Evolutionary conservation across 2,113 vertebrate genomes (phyloP).

Genomic region (Hylia prasina): DNA sequence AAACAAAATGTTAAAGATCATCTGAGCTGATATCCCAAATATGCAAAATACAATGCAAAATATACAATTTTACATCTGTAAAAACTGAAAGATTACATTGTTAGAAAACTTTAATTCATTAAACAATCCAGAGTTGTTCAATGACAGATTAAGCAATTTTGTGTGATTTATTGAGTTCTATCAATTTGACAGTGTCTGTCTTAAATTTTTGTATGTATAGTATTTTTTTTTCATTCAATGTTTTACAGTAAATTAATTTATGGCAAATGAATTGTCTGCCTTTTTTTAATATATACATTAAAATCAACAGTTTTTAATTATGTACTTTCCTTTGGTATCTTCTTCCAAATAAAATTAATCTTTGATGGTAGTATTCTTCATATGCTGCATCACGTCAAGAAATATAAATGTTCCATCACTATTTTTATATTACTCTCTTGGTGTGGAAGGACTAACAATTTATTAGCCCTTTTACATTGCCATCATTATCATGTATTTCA

Average conservation of each 20-base stretch:
- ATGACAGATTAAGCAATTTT: neutral
- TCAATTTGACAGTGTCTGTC: neutral
- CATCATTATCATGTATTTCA: neutral
- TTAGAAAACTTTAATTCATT: neutral
- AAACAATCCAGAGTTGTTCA: neutral
- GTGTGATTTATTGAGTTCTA: neutral
- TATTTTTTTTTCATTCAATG: neutral
- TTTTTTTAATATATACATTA: neutral
- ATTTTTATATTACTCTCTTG: neutral
- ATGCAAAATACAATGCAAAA: neutral
- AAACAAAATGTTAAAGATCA: neutral
- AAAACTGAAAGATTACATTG: neutral
- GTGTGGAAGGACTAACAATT: neutral
- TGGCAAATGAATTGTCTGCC: neutral
- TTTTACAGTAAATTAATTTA: neutral
- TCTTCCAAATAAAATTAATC: constrained; percentile 24
- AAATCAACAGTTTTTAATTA: neutral
- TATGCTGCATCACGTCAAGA: neutral
- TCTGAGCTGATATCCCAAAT: neutral
- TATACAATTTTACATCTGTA: neutral
- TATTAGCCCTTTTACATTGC: neutral
- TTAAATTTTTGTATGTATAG: neutral
- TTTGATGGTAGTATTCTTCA: neutral
- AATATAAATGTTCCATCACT: neutral
- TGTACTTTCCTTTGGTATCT: neutral